These are phyloP conservation scores for Parazoanthus darwini DNA, from an alignment of 92 coral and sea anemone species.

Conservation along the genomic window DNA sequence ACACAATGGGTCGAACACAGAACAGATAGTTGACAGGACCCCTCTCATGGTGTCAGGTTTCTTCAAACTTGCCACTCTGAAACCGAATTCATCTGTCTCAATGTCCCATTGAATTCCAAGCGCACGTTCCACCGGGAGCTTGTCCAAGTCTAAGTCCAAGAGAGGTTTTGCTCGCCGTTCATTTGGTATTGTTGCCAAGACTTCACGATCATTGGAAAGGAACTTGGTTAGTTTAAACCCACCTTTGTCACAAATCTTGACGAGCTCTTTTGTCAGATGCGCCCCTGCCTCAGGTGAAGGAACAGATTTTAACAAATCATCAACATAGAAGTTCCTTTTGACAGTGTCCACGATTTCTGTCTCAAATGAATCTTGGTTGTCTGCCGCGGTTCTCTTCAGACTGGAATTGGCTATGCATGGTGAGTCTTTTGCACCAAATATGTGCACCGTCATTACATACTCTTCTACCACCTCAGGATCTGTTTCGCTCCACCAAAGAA, in stretches of 20 bases:
- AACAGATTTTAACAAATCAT: neutral
- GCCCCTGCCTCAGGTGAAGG: neutral
- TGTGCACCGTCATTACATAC: neutral
- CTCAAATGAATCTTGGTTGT: neutral
- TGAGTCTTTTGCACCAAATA: neutral
- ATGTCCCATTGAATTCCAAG: slow-evolving; percentile 24
- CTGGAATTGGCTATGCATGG: neutral
- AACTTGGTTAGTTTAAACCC: neutral
- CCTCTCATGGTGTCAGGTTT: slow-evolving; percentile 48
- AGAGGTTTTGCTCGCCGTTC: neutral
- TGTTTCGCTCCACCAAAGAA: neutral
- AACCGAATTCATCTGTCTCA: slow-evolving; percentile 21
- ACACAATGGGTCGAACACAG: slow-evolving; percentile 32
- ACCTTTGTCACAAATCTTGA: neutral
- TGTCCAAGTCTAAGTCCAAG: neutral
- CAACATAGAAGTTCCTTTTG: neutral
- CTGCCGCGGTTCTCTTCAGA: neutral
- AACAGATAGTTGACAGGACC: slow-evolving; percentile 18
- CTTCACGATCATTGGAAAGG: neutral
- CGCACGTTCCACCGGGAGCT: neutral
- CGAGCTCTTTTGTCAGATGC: neutral
- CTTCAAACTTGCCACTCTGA: neutral
- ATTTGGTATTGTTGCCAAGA: neutral
- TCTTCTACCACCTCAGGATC: neutral
- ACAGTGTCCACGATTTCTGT: neutral